Base-by-base conservation (phyloP, 2,797 vertebrate species). In the Pangasius krempfi region DNA sequence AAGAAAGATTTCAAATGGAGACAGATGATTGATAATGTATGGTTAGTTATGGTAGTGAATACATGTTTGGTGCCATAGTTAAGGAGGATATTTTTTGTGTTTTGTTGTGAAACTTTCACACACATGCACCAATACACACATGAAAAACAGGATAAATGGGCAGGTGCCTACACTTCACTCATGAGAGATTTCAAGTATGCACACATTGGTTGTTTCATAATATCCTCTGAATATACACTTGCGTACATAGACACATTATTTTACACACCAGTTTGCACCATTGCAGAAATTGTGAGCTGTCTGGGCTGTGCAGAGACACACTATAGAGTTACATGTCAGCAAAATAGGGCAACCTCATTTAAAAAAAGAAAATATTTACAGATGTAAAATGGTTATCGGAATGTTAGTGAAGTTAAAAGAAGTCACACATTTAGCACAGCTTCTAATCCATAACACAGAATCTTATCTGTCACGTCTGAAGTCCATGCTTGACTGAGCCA, bases 101-200 rank as follows among this genome's bases (percentile, higher is more conserved):
- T 33, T 56, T 56, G 10, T 33, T 25, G 79, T 60, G 79, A 58
- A 27, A 81, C 78, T 37, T 81, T 58, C 5, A 58, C 56, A 40
- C 22, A 60, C 30, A 83, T 30, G 81, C 60, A 66, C 30, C 81
- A n/a, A 30, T 83, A 47, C 58, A 44, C 81, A 66, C 27, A 30
- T 47, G 33, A 83, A 40, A 64, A 84, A 84, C 81, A 84, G 60
- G 40, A 66, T 66, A 84, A 84, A 47, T 47, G 40, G 8, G 14
- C 60, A 83, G 80, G 60, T 64, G 60, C 25, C 14, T 84, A 30
- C 10, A 40, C 25, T 66, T 84, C 60, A 64, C 81, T 47, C 60
- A 47, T 84, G 60, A 64, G 18, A 47, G 81, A 47, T 30, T 84
- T 64, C 40, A 47, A 44, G 3, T 9, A 64, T 4, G 1, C 25